Evolutionary conservation across 2,888 invertebrate genomes (phyloP).

Genomic region (Gymnoscelis rufifasciata): DNA sequence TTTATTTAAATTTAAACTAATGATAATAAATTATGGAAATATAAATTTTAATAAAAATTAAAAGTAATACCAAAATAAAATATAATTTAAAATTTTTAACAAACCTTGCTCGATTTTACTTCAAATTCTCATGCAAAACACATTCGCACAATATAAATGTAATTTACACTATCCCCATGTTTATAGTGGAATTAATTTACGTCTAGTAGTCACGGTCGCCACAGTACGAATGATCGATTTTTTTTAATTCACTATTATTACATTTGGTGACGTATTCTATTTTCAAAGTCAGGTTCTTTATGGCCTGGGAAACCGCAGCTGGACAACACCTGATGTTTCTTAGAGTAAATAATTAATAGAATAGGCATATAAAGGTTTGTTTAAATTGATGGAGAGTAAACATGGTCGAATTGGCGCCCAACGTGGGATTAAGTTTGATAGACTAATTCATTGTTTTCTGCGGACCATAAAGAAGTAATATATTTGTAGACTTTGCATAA

Average conservation of each 20-base stretch:
- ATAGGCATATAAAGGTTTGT: slow-evolving; percentile 14
- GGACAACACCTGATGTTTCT: slow-evolving; percentile 51
- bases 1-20: neutral
- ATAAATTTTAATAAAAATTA: neutral
- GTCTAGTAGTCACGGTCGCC: slow-evolving; percentile 9
- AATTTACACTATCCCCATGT: slow-evolving; percentile 5
- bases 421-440: no score
- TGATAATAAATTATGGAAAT: neutral
- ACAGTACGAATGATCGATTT: slow-evolving; percentile 53
- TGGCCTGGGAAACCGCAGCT: slow-evolving; percentile 48
- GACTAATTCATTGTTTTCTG: no score
- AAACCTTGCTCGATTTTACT: slow-evolving; percentile 10
- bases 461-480: no score
- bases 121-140: neutral
- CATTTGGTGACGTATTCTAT: slow-evolving; percentile 59
- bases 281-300: slow-evolving; percentile 50
- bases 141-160: neutral
- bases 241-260: slow-evolving; percentile 45
- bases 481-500: no score
- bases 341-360: slow-evolving; percentile 57
- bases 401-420: neutral
- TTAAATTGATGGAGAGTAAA: neutral
- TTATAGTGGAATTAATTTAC: slow-evolving; percentile 10
- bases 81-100: neutral
- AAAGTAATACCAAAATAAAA: neutral